phyloP scores from a whole-genome alignment of 2,888 invertebrate genomes.

The Calliphora vomitoria region DNA sequence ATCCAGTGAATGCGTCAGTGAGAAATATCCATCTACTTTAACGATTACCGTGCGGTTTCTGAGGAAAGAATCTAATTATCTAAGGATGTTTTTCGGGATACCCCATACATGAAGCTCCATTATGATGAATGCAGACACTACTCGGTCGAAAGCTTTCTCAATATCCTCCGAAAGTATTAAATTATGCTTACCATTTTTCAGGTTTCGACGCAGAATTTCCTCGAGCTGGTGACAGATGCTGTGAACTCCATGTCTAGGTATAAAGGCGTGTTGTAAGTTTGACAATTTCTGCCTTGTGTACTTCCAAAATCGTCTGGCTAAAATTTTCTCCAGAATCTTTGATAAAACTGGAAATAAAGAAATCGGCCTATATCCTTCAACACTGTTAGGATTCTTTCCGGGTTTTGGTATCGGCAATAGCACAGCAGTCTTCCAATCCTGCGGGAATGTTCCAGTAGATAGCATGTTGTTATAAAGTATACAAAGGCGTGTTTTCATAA shows the following conservation, averaged over 20 bases:
- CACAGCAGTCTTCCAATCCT: constrained; percentile 19
- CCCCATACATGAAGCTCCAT: background rate
- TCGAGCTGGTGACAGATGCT: constrained; percentile 38
- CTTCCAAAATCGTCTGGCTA: constrained; percentile 24
- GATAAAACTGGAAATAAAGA: no score
- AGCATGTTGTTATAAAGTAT: constrained; percentile 20
- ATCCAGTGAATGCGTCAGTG: background rate
- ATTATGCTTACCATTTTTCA: constrained; percentile 10
- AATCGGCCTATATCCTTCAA: background rate
- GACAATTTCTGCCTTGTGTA: background rate
- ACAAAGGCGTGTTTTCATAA: constrained; percentile 7
- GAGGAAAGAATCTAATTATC: constrained; percentile 23
- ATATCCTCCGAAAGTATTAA: constrained; percentile 29
- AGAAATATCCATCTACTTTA: constrained; percentile 1
- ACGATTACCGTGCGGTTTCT: background rate
- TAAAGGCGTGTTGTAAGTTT: constrained; percentile 42
- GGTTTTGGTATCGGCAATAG: background rate
- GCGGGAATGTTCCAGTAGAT: constrained; percentile 12
- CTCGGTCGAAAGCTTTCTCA: constrained; percentile 35
- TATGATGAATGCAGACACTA: constrained; percentile 6
- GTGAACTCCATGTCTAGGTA: constrained; percentile 40
- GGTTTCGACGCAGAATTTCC: background rate
- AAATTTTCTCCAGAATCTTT: background rate
- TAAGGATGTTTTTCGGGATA: background rate
- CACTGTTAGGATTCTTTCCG: background rate